Base-by-base conservation (phyloP, 2,113 vertebrate genomes). In the Alligator mississippiensis region DNA sequence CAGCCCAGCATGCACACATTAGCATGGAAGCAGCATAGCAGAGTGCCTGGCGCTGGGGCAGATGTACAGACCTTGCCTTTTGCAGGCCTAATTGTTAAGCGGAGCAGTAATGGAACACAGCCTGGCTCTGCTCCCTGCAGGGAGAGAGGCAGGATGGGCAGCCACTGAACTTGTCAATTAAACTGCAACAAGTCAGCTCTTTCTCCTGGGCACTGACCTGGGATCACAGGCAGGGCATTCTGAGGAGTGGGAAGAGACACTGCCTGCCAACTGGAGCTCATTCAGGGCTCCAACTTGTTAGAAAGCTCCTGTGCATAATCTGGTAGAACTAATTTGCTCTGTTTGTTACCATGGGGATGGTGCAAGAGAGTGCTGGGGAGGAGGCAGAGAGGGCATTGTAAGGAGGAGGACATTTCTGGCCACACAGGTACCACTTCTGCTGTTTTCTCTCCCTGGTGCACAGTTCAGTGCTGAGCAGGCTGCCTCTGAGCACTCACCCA, bases 321-420 rank as follows among this genome's bases (percentile, higher is more conserved):
- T 88, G 89, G 80, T 77, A 70, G 88, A 92, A 88, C 92, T 92
- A 92, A 91, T 86, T 38, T 91, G 84, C 88, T 95, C 78, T 91
- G 88, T 92, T 81, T 1, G 77, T 95, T 96, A 88, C 85, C 90
- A 89, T 94, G 93, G 92, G 0, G 7, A 87, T 2, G 0, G 68
- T 22, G 68, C 30, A 12, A 34, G 16, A 28, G 77, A 13, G 12
- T 54, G 38, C 72, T 27, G 14, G 74, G 74, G 15, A n/a, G 64
- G n/a, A 66, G 64, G 64, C 27, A 30, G 25, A 18, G 25, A 15
- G 10, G 74, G 70, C 63, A 16, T 28, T 8, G 12, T 66, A 15
- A 25, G 5, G 28, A 28, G 8, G 63, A 15, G 54, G 5, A n/a
- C 16, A 18, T 17, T 9, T 27, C 15, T 28, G 54, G 54, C 75